A percentile compares a stretch with the other conserved stretches of the same genome.
Conservation (phyloP, 2,113 vertebrate species). For the Phrynosoma platyrhinos region DNA sequence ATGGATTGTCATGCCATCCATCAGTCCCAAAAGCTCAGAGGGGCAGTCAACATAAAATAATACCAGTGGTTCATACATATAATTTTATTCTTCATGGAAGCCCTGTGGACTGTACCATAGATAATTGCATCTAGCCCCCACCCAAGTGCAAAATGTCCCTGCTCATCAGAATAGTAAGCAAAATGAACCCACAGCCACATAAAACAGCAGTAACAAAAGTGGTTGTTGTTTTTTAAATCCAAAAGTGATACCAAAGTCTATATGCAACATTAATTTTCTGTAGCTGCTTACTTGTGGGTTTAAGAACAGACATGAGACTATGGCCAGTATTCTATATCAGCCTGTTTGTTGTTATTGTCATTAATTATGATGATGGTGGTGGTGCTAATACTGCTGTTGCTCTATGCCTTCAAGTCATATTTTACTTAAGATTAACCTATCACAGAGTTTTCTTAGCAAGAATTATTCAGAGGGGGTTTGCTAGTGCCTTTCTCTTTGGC, state of each 20-base stretch:
- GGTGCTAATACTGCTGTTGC: too few species aligned
- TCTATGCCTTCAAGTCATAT: too few species aligned
- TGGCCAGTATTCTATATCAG: too few species aligned
- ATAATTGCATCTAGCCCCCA: not conserved
- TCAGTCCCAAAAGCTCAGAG: not conserved
- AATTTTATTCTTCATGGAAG: not conserved
- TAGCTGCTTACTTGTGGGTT: not conserved
- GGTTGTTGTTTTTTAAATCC: not conserved
- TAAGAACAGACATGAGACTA: not conserved
- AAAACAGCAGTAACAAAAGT: not conserved
- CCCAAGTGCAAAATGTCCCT: not conserved
- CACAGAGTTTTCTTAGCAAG: too few species aligned
- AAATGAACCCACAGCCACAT: not conserved
- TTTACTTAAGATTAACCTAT: too few species aligned
- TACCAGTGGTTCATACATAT: conserved; percentile 11
- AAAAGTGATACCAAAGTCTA: not conserved
- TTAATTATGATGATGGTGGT: too few species aligned
- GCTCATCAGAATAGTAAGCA: not conserved
- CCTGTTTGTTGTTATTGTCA: too few species aligned
- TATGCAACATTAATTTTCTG: not conserved
- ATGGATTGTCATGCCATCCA: not conserved
- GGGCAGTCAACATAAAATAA: conserved; percentile 18
- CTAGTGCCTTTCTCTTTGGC: too few species aligned
- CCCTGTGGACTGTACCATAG: not conserved
- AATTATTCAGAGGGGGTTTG: too few species aligned